phyloP scores from a whole-genome alignment of 2,888 invertebrate genomes.

The Drosophila paramelanica region DNA sequence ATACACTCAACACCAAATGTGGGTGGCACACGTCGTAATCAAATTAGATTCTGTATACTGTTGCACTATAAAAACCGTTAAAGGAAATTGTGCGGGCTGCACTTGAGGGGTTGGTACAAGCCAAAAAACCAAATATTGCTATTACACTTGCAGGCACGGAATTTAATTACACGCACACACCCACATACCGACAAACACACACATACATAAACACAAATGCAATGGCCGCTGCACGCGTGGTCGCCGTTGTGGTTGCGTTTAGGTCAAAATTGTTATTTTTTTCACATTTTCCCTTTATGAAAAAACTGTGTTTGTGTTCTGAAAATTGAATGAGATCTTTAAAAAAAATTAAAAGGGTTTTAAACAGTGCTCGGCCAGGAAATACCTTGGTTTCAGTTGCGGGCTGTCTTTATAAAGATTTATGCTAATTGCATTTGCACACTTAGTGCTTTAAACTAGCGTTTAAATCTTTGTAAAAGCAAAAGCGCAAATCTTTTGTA shows the following conservation, averaged over 20 bases:
- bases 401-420: too few species aligned
- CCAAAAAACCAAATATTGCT: conserved; percentile 75
- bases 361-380: too few species aligned
- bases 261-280: conserved; percentile 21
- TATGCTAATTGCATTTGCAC: too few species aligned
- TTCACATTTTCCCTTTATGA: conserved; percentile 27
- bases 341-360: not conserved
- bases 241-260: conserved; percentile 37
- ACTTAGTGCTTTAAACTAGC: too few species aligned
- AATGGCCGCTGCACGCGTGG: conserved; percentile 18
- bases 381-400: too few species aligned
- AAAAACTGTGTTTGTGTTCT: conserved; percentile 18
- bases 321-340: conserved; percentile 50
- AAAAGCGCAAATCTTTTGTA: too few species aligned
- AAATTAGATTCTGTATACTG: conserved; percentile 72
- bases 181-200: conserved; percentile 17
- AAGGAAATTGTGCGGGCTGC: conserved; percentile 48
- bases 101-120: conserved; percentile 23
- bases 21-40: conserved; percentile 57
- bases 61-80: conserved; percentile 55
- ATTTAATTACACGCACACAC: conserved; percentile 70
- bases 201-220: conserved; percentile 7
- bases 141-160: conserved; percentile 72
- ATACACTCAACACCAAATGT: conserved; percentile 13
- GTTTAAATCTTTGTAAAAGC: too few species aligned